Percentiles rank a stretch among this genome's conserved stretches.
These are phyloP conservation scores for Cancer borealis DNA, from an alignment of 2,888 invertebrate genomes.

Conservation along the genomic window DNA sequence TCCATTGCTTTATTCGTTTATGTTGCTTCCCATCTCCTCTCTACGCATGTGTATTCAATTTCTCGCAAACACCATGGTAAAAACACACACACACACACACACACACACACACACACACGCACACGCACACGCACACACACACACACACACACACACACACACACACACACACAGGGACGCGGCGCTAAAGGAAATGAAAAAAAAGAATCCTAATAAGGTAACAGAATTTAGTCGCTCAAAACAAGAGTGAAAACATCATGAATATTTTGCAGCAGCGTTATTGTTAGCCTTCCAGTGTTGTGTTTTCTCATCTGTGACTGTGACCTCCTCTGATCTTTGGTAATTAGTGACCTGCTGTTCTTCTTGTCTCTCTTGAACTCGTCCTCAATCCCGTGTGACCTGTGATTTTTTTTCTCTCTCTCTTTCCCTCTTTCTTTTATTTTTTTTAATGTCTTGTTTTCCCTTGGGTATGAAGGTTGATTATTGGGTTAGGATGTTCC, in stretches of 20 bases:
- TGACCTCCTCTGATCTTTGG: neutral
- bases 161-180: neutral
- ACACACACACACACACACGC: neutral
- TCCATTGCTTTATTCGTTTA: neutral
- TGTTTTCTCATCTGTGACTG: constrained; percentile 1
- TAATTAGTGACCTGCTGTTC: neutral
- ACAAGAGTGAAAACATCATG: neutral
- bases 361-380: neutral
- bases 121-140: neutral
- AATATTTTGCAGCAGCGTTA: neutral
- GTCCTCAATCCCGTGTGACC: neutral
- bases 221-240: neutral
- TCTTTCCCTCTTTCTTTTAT: neutral
- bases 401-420: neutral
- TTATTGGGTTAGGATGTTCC: neutral
- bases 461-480: neutral
- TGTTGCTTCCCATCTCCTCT: neutral
- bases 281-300: neutral
- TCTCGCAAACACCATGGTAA: neutral
- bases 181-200: neutral
- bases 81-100: neutral
- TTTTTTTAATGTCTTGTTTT: neutral
- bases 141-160: constrained; percentile 33
- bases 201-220: neutral
- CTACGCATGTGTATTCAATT: too few relatives aligned